A percentile compares a stretch with the other conserved stretches of the same genome.
Evolutionary conservation across 2,888 invertebrate species (phyloP).

Genomic region (Flexamia atlantica): DNA sequence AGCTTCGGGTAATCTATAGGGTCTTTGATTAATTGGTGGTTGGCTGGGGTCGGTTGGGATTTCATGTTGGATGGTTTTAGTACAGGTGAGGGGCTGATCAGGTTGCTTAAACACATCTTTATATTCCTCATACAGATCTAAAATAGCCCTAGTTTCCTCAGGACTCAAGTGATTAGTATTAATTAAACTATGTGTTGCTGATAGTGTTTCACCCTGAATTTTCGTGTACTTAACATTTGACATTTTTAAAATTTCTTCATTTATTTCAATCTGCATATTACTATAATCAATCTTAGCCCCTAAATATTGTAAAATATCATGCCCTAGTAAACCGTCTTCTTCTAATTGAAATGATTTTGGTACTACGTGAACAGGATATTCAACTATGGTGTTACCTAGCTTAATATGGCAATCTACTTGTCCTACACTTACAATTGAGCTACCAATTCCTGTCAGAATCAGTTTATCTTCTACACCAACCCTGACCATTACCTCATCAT

Average conservation of each 20-base stretch:
- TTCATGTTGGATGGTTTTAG: constrained; percentile 37
- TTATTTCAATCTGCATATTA: neutral
- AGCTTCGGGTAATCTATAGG: constrained; percentile 64
- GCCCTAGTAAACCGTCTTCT: constrained; percentile 39
- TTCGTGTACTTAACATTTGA: no score
- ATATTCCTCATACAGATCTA: neutral
- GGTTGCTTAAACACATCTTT: constrained; percentile 34
- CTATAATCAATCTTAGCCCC: constrained; percentile 9
- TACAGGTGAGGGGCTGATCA: neutral
- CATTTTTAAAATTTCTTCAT: neutral
- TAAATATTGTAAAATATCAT: constrained; percentile 9
- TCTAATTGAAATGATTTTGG: constrained; percentile 3
- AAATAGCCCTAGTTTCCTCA: neutral
- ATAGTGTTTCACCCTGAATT: neutral
- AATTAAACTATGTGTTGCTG: no score
- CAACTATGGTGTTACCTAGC: constrained; percentile 5
- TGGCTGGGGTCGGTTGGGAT: constrained; percentile 7
- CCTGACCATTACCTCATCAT: constrained; percentile 24
- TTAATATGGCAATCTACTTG: constrained; percentile 18
- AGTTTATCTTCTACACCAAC: neutral
- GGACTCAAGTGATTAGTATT: neutral
- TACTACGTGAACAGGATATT: neutral
- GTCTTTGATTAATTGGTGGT: constrained; percentile 58
- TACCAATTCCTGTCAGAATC: neutral
- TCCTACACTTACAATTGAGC: neutral